Evolutionary conservation across 2,113 vertebrate genomes (phyloP).

Genomic region (Pollachius pollachius): DNA sequence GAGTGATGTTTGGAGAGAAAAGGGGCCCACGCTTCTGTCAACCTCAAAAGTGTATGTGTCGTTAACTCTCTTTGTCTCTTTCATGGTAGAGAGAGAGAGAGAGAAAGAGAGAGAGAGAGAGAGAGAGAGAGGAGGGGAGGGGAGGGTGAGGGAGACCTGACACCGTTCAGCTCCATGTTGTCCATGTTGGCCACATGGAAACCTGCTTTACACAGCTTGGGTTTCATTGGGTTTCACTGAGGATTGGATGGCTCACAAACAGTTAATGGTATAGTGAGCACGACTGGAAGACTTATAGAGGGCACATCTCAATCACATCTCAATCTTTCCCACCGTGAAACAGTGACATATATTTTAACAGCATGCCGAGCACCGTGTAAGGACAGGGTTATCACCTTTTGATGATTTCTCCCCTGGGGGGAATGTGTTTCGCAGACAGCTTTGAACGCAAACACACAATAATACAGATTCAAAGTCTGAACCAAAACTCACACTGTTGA

Average conservation of each 20-base stretch:
- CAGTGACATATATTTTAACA: slow-evolving; percentile 36
- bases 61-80: slow-evolving; percentile 45
- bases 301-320: slow-evolving; percentile 26
- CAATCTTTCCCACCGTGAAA: slow-evolving; percentile 75
- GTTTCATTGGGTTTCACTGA: slow-evolving; percentile 43
- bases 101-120: slow-evolving; percentile 16
- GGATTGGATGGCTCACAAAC: slow-evolving; percentile 24
- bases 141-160: neutral
- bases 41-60: slow-evolving; percentile 49
- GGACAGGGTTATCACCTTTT: slow-evolving; percentile 52
- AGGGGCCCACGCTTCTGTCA: slow-evolving; percentile 19
- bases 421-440: slow-evolving; percentile 19
- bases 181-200: slow-evolving; percentile 35
- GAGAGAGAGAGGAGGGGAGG: neutral
- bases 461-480: slow-evolving; percentile 15
- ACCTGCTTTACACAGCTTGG: slow-evolving; percentile 57
- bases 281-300: neutral
- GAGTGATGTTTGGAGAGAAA: slow-evolving; percentile 38
- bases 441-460: slow-evolving; percentile 33
- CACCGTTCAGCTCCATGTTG: neutral
- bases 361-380: slow-evolving; percentile 44
- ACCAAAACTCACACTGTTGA: slow-evolving; percentile 35
- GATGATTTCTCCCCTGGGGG: slow-evolving; percentile 40
- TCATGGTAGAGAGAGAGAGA: slow-evolving; percentile 26
- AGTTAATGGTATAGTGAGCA: slow-evolving; percentile 62